Evolutionary conservation across 92 coral and sea anemone species (phyloP).

Genomic region (Zoanthus sansibaricus): DNA sequence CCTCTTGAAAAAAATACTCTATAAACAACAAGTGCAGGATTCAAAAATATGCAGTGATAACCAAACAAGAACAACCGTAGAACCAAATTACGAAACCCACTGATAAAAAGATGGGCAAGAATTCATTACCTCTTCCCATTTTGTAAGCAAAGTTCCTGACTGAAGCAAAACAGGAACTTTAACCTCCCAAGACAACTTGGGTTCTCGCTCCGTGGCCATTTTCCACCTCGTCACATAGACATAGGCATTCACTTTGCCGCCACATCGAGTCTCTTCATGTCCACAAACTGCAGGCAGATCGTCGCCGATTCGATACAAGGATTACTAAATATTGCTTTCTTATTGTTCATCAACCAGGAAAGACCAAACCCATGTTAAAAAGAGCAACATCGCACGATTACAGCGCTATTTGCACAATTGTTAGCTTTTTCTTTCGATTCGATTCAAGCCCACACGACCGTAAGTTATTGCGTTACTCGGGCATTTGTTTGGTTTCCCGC

Average conservation of each 20-base stretch:
- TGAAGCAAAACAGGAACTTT: slow-evolving; percentile 81
- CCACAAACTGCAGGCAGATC: slow-evolving; percentile 6
- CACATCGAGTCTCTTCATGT: slow-evolving; percentile 35
- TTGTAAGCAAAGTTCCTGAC: slow-evolving; percentile 81
- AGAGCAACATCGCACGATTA: slow-evolving; percentile 25
- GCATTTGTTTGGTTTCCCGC: slow-evolving; percentile 47
- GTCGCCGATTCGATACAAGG: background rate
- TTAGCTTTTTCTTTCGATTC: slow-evolving; percentile 26
- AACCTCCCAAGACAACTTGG: slow-evolving; percentile 85
- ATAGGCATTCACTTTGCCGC: slow-evolving; percentile 15
- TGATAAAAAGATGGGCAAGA: background rate
- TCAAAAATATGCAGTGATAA: background rate
- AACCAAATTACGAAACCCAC: slow-evolving; percentile 15
- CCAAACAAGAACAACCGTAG: background rate
- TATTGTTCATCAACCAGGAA: slow-evolving; percentile 6
- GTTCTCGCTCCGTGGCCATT: slow-evolving; percentile 50
- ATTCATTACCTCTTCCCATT: slow-evolving; percentile 97
- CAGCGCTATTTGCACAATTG: slow-evolving; percentile 34
- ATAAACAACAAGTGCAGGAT: slow-evolving; percentile 27
- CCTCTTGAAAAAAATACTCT: background rate
- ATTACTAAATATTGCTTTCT: background rate
- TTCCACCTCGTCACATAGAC: slow-evolving; percentile 21
- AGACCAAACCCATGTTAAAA: background rate
- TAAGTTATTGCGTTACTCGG: slow-evolving; percentile 40
- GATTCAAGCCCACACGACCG: slow-evolving; percentile 31